Evolutionary conservation across 2,888 invertebrate species (phyloP).

Genomic region (Xanthorhoe spadicearia): DNA sequence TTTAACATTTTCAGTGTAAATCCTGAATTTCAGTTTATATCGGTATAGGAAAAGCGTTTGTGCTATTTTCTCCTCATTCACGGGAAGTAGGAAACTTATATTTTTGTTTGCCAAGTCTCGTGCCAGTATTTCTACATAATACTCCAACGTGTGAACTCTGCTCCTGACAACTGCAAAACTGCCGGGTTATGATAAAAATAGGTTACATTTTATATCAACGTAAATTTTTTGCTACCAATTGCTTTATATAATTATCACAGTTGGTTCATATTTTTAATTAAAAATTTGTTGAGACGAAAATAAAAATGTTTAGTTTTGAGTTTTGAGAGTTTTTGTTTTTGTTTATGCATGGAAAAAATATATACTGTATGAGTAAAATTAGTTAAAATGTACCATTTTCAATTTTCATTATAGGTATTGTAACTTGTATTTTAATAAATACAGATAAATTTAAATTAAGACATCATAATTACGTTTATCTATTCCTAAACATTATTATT

Average conservation of each 20-base stretch:
- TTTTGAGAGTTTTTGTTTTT: too few relatives aligned
- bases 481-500: too few relatives aligned
- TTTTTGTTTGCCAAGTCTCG: conserved; percentile 21
- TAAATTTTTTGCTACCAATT: not conserved
- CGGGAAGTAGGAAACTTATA: conserved; percentile 20
- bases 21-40: conserved; percentile 11
- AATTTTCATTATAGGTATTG: too few relatives aligned
- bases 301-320: too few relatives aligned
- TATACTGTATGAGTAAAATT: too few relatives aligned
- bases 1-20: not conserved
- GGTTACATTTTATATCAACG: conserved; percentile 39
- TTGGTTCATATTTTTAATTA: conserved; percentile 58
- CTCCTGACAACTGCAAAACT: conserved; percentile 14
- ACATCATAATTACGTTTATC: too few relatives aligned
- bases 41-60: conserved; percentile 16
- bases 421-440: too few relatives aligned
- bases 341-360: too few relatives aligned
- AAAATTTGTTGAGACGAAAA: too few relatives aligned
- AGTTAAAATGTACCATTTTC: too few relatives aligned
- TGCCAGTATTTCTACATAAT: conserved; percentile 27
- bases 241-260: too few relatives aligned
- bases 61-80: conserved; percentile 18
- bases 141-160: conserved; percentile 21
- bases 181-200: conserved; percentile 42
- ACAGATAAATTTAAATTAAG: too few relatives aligned